Evolutionary conservation across 2,888 invertebrate genomes (phyloP), one percentile per base, ranked within the genome.

Genomic region (Helleia helle): DNA sequence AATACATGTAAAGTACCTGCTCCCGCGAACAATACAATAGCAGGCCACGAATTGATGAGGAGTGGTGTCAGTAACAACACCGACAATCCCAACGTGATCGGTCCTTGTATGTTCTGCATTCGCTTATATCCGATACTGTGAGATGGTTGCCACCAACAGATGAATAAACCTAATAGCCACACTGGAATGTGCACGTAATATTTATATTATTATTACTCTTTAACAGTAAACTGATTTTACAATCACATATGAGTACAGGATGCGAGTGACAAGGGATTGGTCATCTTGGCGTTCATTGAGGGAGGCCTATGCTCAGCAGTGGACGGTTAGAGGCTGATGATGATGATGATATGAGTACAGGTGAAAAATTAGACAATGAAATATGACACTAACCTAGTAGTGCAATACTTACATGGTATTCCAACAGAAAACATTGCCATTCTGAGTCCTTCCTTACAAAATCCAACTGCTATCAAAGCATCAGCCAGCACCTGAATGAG

Each of bases 1-100:
- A n/a, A n/a, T n/a, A n/a, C n/a, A n/a, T n/a, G n/a, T n/a, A n/a
- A n/a, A 55, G 13, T 69, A 89, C 89, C 89, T 58, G 89, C 88
- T 44, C 83, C 71, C 44, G 87, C 76, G 73, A 89, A 89, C 34
- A 89, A 75, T 4, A 87, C 65, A 30, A 89, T 79, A 14, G 89
- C 88, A 24, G 88, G 87, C 87, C 89, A 89, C 27, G 89, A 87
- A 52, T 87, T 87, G 3, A 86, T 60, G 11, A 90, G 61, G 30
- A 89, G 66, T 11, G 87, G 88, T 2, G 87, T 86, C 2, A 87
- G 79, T 40, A 90, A 86, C 54, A 79, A 62, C 18, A 86, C 56
- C 30, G 88, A 80, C 25, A 83, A 74, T 38, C 81, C 55, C 58
- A 88, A 64, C 1, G 86, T 79, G 7, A 86, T 48, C 38, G 79